Conservation (phyloP, 2,113 vertebrate species). For the Dendropsophus ebraccatus region DNA sequence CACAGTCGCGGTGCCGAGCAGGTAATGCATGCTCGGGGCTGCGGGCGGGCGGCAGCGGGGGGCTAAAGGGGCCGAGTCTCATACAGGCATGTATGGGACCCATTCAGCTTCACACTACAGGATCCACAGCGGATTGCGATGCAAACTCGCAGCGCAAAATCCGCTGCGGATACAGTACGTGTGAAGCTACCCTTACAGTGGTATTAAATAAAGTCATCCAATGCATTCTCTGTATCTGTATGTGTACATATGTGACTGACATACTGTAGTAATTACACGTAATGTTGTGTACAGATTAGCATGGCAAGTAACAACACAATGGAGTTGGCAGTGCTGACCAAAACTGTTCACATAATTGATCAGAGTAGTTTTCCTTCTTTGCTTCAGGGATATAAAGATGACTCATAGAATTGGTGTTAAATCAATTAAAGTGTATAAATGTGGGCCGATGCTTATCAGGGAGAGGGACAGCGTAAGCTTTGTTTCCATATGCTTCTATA, state of each 20-base stretch:
- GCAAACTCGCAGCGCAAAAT: too few species aligned
- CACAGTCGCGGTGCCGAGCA: too few species aligned
- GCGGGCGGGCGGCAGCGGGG: too few species aligned
- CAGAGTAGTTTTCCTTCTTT: neutral
- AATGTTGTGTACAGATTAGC: neutral
- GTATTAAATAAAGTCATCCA: neutral
- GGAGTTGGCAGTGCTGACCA: neutral
- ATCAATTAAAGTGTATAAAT: neutral
- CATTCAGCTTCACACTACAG: too few species aligned
- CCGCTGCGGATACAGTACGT: too few species aligned
- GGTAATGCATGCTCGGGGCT: too few species aligned
- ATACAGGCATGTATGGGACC: too few species aligned
- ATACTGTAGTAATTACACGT: neutral
- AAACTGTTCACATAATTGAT: neutral
- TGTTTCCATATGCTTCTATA: neutral
- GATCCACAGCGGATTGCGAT: too few species aligned
- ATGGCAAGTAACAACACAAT: neutral
- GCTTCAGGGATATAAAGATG: neutral
- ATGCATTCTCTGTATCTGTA: neutral
- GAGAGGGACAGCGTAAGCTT: neutral
- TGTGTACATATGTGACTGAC: neutral
- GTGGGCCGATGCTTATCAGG: neutral
- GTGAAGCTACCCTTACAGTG: too few species aligned
- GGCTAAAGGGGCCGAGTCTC: too few species aligned
- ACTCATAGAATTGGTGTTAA: neutral